These are phyloP conservation scores for Erithacus rubecula DNA, from an alignment of 2,797 vertebrate genomes.

Conservation along the genomic window DNA sequence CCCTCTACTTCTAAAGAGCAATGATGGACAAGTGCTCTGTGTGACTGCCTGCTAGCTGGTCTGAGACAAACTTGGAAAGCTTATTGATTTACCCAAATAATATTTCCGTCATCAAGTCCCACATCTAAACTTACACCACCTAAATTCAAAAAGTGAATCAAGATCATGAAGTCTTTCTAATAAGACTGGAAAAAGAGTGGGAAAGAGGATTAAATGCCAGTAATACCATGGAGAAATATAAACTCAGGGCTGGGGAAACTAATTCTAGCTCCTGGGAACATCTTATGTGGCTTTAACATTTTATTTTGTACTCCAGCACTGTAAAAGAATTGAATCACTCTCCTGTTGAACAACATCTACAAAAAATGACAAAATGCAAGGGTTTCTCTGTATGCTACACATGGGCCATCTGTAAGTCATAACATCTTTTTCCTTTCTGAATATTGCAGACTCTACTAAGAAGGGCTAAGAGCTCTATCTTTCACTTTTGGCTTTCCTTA, in stretches of 20 bases:
- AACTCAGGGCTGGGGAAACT: not conserved
- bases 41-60: not conserved
- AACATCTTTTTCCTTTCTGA: not conserved
- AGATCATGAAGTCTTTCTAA: not conserved
- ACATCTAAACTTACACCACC: not conserved
- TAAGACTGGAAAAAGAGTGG: not conserved
- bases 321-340: not conserved
- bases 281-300: not conserved
- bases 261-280: not conserved
- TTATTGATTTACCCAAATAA: not conserved
- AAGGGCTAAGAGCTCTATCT: constrained; percentile 16
- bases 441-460: not conserved
- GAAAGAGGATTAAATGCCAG: not conserved
- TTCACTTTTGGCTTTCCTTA: constrained; percentile 54
- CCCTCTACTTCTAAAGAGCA: not conserved
- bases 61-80: not conserved
- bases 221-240: not conserved
- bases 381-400: not conserved
- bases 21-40: not conserved
- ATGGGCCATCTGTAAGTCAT: not conserved
- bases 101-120: not conserved
- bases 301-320: not conserved
- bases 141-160: not conserved
- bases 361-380: not conserved
- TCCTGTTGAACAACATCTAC: not conserved